Base-by-base conservation (phyloP, 2,113 vertebrate genomes). In the Atractosteus spatula region DNA sequence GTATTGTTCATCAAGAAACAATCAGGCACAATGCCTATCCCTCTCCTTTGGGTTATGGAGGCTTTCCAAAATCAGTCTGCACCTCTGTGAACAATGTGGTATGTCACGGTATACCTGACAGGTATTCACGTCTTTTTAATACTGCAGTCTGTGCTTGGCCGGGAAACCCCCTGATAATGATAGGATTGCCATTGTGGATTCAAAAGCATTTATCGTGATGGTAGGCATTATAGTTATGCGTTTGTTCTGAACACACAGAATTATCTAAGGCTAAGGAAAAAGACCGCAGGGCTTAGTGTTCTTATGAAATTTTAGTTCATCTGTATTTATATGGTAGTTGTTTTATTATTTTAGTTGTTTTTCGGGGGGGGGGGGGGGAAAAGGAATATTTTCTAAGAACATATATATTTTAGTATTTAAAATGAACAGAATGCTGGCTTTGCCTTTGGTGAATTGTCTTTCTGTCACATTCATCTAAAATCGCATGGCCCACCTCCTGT, bases 31-130 rank as follows among this genome's bases (percentile, higher is more conserved):
- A 95, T 77, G 97, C 95, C n/a, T 98, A 99, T 83, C 97, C 97
- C 0, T 99, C 97, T 85, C 97, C 97, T 79, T 92, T 99, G 79
- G 88, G 92, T 85, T 99, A 98, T 16, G 85, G 93, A 77, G 93
- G 94, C 61, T 99, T 99, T 89, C 97, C 97, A 84, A 93, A 92
- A 89, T 95, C 93, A 44, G 97, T 99, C 74, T 99, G 97, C 80
- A 92, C 91, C 45, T 99, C 97, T 71, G 88, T 89, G 86, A 96
- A 96, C 93, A 96, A 94, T 83, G 92, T 93, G 80, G 89, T 96
- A 66, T 98, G 97, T 91, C 93, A 95, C 90, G 87, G 91, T 91
- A 94, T 91, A 91, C 94, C 94, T 93, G 95, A 96, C 94, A 95
- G 94, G 92, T 94, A 95, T 88, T 92, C 90, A 87, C 87, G 86